Percentiles rank a stretch among this genome's conserved stretches.
phyloP scores from a whole-genome alignment of 2,797 vertebrate genomes.

The Alauda arvensis region DNA sequence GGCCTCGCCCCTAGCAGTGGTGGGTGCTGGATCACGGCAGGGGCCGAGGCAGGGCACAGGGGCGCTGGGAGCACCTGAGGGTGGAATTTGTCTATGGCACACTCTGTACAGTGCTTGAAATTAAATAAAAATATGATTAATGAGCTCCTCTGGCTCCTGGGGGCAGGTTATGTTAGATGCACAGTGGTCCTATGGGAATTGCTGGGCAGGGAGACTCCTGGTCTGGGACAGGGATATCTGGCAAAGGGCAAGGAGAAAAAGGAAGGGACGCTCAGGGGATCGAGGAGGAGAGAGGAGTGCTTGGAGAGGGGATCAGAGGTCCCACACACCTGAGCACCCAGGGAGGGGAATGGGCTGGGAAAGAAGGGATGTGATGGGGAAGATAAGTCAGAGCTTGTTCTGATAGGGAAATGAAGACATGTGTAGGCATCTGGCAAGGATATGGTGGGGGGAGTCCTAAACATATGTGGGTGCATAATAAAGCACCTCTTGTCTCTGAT shows the following conservation, averaged over 20 bases:
- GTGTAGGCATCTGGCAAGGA: fast-evolving
- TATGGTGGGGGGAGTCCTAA: background rate
- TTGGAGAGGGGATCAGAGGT: background rate
- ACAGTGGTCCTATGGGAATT: fast-evolving
- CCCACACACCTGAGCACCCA: fast-evolving
- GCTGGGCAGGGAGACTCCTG: too few species aligned
- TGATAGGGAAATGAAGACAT: background rate
- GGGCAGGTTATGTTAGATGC: background rate
- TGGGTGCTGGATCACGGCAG: fast-evolving
- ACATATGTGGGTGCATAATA: background rate
- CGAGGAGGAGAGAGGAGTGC: background rate
- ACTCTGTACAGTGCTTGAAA: constrained; percentile 1
- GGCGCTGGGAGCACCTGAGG: background rate
- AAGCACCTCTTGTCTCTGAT: background rate
- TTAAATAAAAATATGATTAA: constrained; percentile 47
- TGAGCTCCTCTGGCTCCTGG: background rate
- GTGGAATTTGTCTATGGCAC: background rate
- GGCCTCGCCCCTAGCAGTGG: background rate
- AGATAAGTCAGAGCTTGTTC: background rate
- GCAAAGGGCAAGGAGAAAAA: background rate
- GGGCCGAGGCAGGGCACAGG: background rate
- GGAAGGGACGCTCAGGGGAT: background rate
- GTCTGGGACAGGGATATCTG: background rate
- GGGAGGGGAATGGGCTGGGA: background rate
- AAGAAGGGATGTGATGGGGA: background rate